phyloP scores from a whole-genome alignment of 2,888 invertebrate genomes.

The Drosophila subquinaria region DNA sequence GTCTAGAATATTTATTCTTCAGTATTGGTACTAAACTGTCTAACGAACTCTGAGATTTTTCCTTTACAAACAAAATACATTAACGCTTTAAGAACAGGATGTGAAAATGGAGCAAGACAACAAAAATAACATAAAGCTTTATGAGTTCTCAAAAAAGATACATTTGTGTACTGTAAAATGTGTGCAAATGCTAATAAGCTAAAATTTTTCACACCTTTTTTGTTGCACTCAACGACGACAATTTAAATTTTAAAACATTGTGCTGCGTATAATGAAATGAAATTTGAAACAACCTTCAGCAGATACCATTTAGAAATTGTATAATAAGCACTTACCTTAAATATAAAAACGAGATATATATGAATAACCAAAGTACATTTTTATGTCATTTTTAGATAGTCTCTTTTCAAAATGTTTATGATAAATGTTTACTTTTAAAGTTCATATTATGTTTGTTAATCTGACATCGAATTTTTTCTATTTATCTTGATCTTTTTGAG shows the following conservation, averaged over 20 bases:
- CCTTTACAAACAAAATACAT: neutral
- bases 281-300: constrained; percentile 26
- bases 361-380: no score
- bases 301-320: constrained; percentile 2
- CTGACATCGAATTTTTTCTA: no score
- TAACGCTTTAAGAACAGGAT: neutral
- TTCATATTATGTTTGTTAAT: no score
- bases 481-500: no score
- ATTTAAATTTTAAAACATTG: constrained; percentile 18
- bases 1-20: neutral
- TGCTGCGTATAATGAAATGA: constrained; percentile 8
- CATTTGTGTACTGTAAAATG: constrained; percentile 59
- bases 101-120: neutral
- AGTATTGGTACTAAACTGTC: neutral
- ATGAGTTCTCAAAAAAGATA: constrained; percentile 44
- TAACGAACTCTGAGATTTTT: no score
- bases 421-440: no score
- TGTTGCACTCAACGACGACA: constrained; percentile 10
- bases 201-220: constrained; percentile 69
- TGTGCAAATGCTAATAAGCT: constrained; percentile 72
- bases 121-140: constrained; percentile 26
- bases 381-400: no score
- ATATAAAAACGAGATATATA: no score
- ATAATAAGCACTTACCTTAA: neutral
- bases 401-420: no score